Percentiles rank a stretch among this genome's conserved stretches.
phyloP scores from a whole-genome alignment of 2,113 vertebrate genomes.

The Candoia aspera region DNA sequence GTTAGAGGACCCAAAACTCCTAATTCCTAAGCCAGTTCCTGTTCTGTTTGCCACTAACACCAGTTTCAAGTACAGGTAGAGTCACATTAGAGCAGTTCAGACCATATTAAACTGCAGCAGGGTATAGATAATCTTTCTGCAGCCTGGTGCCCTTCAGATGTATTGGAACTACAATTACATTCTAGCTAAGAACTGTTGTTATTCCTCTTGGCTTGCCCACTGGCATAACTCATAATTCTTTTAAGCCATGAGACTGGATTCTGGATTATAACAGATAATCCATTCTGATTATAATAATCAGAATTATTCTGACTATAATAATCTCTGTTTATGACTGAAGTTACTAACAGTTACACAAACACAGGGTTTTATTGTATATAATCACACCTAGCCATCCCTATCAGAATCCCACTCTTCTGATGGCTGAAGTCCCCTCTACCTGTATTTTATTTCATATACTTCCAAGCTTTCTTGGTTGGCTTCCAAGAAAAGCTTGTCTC shows the following conservation, averaged over 20 bases:
- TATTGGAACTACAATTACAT: background rate
- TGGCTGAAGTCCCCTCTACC: too few relatives aligned
- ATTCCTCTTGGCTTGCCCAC: background rate
- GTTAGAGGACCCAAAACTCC: background rate
- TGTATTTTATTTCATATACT: background rate
- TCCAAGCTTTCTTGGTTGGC: background rate
- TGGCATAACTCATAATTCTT: background rate
- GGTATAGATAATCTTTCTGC: background rate
- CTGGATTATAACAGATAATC: background rate
- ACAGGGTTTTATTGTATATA: background rate
- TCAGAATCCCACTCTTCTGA: too few relatives aligned
- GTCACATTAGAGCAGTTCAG: background rate
- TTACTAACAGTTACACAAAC: background rate
- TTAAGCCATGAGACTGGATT: background rate
- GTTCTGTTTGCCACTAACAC: background rate
- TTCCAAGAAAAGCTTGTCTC: background rate
- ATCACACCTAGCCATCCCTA: background rate
- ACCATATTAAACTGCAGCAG: background rate
- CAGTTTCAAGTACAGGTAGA: background rate
- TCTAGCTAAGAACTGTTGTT: background rate
- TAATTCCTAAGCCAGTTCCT: background rate
- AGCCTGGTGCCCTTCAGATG: background rate
- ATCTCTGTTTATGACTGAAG: background rate
- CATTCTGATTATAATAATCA: background rate
- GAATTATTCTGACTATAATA: background rate